Percentiles rank a stretch among this genome's conserved stretches.
Conservation (phyloP, 2,797 vertebrate species). For the Microhierax caerulescens region DNA sequence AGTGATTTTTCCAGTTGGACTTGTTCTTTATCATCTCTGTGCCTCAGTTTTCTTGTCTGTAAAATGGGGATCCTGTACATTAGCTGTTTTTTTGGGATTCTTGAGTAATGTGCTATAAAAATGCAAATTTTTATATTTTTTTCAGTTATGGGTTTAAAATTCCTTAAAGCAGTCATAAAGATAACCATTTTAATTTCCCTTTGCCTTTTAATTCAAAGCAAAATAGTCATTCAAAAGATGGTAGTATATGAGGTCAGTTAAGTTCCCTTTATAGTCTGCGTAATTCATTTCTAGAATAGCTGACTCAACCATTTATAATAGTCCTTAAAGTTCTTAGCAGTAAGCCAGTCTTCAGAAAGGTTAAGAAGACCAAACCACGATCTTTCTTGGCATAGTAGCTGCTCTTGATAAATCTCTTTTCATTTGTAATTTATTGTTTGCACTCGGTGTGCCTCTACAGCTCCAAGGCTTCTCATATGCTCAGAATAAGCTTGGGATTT, state of each 20-base stretch:
- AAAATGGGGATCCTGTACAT: neutral
- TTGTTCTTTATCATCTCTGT: neutral
- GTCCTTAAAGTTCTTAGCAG: slow-evolving; percentile 38
- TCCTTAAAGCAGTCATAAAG: neutral
- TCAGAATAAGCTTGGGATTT: neutral
- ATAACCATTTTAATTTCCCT: slow-evolving; percentile 15
- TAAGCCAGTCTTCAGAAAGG: slow-evolving; percentile 28
- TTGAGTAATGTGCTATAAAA: neutral
- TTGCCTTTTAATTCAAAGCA: slow-evolving; percentile 37
- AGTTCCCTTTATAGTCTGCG: slow-evolving; percentile 26
- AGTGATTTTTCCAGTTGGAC: neutral
- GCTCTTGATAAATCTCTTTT: slow-evolving; percentile 40
- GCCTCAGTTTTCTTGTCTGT: neutral
- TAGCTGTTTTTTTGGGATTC: neutral
- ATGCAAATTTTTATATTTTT: neutral
- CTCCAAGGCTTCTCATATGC: neutral
- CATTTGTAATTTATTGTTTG: slow-evolving; percentile 20
- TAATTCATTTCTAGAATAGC: slow-evolving; percentile 47
- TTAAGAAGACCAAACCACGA: neutral
- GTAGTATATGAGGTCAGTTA: neutral
- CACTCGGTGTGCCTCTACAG: neutral
- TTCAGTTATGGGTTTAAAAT: neutral
- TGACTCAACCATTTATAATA: slow-evolving; percentile 29
- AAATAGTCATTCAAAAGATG: neutral
- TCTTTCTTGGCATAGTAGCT: neutral